These are phyloP conservation scores for Astatoreochromis straeleni DNA, from an alignment of 2,113 vertebrate genomes.

Conservation along the genomic window DNA sequence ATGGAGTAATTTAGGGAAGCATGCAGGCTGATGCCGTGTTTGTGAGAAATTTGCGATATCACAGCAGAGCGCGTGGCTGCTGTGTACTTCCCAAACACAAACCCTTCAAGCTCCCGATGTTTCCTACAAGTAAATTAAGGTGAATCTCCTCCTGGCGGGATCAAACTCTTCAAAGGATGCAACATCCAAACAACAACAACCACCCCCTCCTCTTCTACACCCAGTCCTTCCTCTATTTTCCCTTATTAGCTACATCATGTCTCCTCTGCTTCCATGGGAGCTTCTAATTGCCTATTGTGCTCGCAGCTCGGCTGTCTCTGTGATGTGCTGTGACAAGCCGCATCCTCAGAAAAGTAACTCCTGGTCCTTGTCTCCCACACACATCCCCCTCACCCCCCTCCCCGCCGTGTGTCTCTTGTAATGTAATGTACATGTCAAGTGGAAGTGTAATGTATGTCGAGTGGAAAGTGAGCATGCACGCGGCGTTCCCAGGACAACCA, in stretches of 20 bases:
- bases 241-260: background rate
- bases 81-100: background rate
- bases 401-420: background rate
- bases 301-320: slow-evolving; percentile 7
- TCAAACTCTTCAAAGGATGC: slow-evolving; percentile 1
- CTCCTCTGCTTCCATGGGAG: slow-evolving; percentile 22
- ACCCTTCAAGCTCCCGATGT: background rate
- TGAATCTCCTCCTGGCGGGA: background rate
- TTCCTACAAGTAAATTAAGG: slow-evolving; percentile 5
- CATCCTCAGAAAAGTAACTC: slow-evolving; percentile 17
- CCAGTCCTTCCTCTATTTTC: background rate
- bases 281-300: slow-evolving; percentile 48
- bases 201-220: background rate
- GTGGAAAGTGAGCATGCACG: background rate
- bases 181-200: background rate
- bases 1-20: background rate
- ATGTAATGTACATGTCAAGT: slow-evolving; percentile 5
- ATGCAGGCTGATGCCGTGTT: background rate
- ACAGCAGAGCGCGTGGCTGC: background rate
- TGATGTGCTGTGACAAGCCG: slow-evolving; percentile 36
- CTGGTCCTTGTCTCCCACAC: slow-evolving; percentile 12
- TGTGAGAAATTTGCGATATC: background rate
- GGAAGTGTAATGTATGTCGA: background rate
- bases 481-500: background rate
- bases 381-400: background rate